phyloP scores from a whole-genome alignment of 2,797 vertebrate species.

The Meda fulgida region DNA sequence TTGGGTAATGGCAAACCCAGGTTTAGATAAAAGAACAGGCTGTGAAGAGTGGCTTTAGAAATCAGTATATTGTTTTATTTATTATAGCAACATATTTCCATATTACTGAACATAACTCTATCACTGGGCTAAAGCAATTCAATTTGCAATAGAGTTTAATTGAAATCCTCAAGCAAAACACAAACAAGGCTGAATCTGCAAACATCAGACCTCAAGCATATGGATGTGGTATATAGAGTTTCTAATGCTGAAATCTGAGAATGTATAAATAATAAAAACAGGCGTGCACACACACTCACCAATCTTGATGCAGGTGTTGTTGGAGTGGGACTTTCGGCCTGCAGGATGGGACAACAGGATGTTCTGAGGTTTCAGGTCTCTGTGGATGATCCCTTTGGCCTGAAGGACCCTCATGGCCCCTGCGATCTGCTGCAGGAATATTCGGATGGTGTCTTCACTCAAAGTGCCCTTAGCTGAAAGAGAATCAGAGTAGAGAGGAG shows the following conservation, averaged over 20 bases:
- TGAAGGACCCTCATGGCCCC: slow-evolving; percentile 94
- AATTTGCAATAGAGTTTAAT: background rate
- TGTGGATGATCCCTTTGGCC: slow-evolving; percentile 94
- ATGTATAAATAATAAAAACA: background rate
- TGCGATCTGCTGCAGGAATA: slow-evolving; percentile 96
- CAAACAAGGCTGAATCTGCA: background rate
- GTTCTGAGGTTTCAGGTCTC: slow-evolving; percentile 97
- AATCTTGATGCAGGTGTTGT: slow-evolving; percentile 96
- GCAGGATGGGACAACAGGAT: slow-evolving; percentile 89
- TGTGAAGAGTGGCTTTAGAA: background rate
- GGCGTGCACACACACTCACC: slow-evolving; percentile 76
- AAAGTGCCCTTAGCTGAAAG: slow-evolving; percentile 91
- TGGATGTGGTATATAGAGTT: background rate
- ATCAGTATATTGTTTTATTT: background rate
- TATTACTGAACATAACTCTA: background rate
- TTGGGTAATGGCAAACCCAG: background rate
- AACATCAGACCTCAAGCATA: background rate
- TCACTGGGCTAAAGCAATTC: background rate
- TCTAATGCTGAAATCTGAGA: background rate
- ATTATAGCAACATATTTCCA: background rate
- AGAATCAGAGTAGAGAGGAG: background rate
- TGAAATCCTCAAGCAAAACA: background rate
- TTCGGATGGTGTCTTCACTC: slow-evolving; percentile 95
- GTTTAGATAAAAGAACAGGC: background rate
- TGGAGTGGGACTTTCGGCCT: slow-evolving; percentile 91